phyloP scores from a whole-genome alignment of 2,113 vertebrate species.

The Sinocyclocheilus maitianheensis region DNA sequence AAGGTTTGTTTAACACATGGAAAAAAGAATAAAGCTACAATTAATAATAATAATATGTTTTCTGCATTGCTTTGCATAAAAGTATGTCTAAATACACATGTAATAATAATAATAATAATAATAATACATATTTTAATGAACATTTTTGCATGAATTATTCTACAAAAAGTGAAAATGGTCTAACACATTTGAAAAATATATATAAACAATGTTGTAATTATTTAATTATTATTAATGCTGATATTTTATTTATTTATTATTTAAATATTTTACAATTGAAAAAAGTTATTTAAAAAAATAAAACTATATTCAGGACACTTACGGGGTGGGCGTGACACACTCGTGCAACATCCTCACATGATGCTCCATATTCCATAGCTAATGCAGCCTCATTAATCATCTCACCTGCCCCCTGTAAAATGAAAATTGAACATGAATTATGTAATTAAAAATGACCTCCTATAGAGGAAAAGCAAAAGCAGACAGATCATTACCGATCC shows the following conservation, averaged over 20 bases:
- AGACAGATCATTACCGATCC: conserved; percentile 82
- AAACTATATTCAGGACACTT: conserved; percentile 60
- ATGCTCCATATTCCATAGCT: conserved; percentile 97
- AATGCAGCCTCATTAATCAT: conserved; percentile 96
- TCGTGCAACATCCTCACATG: conserved; percentile 93
- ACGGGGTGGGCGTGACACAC: conserved; percentile 98
- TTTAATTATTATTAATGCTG: too few species aligned
- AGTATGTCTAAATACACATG: too few species aligned
- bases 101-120: too few species aligned
- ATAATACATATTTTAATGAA: not conserved
- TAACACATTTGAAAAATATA: too few species aligned
- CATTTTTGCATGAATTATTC: not conserved
- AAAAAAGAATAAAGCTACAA: too few species aligned
- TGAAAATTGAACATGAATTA: not conserved
- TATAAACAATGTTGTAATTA: too few species aligned
- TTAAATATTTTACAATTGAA: not conserved
- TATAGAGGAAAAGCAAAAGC: not conserved
- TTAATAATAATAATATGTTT: too few species aligned
- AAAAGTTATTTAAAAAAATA: not conserved
- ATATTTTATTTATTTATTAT: too few species aligned
- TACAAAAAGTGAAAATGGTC: not conserved
- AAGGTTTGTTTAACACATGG: too few species aligned
- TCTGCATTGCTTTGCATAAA: too few species aligned
- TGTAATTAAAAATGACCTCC: not conserved
- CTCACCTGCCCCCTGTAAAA: conserved; percentile 90